These are phyloP conservation scores for Limosa lapponica DNA, from an alignment of 2,797 vertebrate species.

Conservation along the genomic window DNA sequence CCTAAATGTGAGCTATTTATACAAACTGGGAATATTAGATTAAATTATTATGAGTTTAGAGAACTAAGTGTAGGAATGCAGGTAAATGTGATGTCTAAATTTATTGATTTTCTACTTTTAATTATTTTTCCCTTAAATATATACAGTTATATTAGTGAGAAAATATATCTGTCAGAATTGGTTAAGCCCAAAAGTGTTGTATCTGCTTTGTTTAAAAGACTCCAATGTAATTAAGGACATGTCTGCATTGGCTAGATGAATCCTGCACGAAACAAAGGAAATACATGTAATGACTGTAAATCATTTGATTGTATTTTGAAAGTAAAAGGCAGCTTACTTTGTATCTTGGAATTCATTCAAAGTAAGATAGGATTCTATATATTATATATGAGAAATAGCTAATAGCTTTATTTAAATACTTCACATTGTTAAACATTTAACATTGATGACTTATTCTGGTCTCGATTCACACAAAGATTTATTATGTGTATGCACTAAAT, in stretches of 20 bases:
- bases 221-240: not conserved
- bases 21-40: not conserved
- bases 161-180: not conserved
- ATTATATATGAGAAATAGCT: not conserved
- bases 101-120: not conserved
- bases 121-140: not conserved
- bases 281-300: not conserved
- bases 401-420: not conserved
- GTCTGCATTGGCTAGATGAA: not conserved
- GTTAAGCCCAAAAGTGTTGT: not conserved
- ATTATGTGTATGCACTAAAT: not conserved
- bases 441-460: not conserved
- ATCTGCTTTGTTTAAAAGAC: not conserved
- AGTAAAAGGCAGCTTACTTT: not conserved
- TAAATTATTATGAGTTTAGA: not conserved
- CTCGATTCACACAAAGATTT: not conserved
- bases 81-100: not conserved
- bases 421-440: not conserved
- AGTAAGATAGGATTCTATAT: not conserved
- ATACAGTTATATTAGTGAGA: not conserved
- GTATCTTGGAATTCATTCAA: not conserved
- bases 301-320: not conserved
- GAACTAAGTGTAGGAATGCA: not conserved
- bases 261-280: not conserved
- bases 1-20: not conserved